These are phyloP conservation scores for Cydia pomonella DNA, from an alignment of 1,140 invertebrate genomes.

Conservation along the genomic window DNA sequence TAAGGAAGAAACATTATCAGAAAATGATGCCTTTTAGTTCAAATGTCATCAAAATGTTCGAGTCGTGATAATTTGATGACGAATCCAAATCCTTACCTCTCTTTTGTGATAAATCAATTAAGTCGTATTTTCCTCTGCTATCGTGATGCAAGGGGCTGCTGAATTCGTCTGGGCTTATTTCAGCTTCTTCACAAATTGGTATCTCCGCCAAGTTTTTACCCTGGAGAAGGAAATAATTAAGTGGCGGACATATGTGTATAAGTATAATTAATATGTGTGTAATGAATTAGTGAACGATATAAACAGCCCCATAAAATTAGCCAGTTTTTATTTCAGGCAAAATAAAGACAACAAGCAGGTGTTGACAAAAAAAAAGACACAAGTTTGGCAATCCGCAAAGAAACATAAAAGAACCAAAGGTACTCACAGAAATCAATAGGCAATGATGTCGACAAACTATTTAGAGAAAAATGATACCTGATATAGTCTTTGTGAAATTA, in stretches of 20 bases:
- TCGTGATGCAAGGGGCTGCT: conserved; percentile 77
- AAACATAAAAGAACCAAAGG: conserved; percentile 58
- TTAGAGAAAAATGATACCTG: conserved; percentile 71
- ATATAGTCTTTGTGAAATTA: conserved; percentile 78
- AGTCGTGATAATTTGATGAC: neutral
- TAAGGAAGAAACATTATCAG: conserved; percentile 35
- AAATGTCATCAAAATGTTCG: neutral
- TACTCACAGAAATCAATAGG: conserved; percentile 74
- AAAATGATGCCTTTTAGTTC: neutral
- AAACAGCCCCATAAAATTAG: conserved; percentile 23
- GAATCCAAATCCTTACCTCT: conserved; percentile 61
- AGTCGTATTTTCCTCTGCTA: conserved; percentile 68
- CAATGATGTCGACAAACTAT: conserved; percentile 54
- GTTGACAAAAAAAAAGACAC: conserved; percentile 41
- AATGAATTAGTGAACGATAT: conserved; percentile 33
- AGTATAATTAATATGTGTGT: neutral
- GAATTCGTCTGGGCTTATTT: conserved; percentile 82
- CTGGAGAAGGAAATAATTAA: conserved; percentile 56
- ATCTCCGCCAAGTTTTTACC: conserved; percentile 82
- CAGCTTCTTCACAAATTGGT: conserved; percentile 83
- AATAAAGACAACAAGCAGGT: conserved; percentile 5
- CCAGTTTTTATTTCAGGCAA: conserved; percentile 2
- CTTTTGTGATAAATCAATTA: conserved; percentile 78
- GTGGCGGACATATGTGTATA: neutral
- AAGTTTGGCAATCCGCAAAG: conserved; percentile 32